These are phyloP conservation scores for Drosophila anomelani DNA, from an alignment of 2,888 invertebrate species.

Conservation along the genomic window DNA sequence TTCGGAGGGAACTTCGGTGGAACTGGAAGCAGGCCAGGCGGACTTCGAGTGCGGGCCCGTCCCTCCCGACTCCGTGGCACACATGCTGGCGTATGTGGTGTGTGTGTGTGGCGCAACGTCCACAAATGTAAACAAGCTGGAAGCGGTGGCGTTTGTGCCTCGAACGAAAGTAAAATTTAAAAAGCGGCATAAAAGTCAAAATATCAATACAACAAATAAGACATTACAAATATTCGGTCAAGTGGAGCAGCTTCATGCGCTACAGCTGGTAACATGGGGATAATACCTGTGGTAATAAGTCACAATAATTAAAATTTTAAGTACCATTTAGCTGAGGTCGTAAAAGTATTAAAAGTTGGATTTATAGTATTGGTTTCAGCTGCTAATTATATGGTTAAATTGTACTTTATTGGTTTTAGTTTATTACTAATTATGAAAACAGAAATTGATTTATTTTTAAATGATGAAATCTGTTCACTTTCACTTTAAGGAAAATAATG, in stretches of 20 bases:
- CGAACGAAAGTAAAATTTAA: constrained; percentile 69
- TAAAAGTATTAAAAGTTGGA: neutral
- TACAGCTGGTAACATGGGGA: constrained; percentile 13
- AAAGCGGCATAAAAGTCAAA: constrained; percentile 65
- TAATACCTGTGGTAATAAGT: constrained; percentile 2
- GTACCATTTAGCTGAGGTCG: neutral
- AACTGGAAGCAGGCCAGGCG: constrained; percentile 33
- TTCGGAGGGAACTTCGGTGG: constrained; percentile 40
- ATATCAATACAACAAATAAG: constrained; percentile 48
- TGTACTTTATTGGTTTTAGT: neutral
- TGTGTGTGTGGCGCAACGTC: constrained; percentile 34
- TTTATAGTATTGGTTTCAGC: neutral
- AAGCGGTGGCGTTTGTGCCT: constrained; percentile 58
- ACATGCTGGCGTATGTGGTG: constrained; percentile 12
- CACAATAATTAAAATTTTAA: neutral
- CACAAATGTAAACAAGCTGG: constrained; percentile 40
- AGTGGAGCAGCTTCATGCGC: constrained; percentile 20
- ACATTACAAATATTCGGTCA: constrained; percentile 34
- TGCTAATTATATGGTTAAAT: neutral
- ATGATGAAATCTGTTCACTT: neutral
- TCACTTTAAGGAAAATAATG: neutral
- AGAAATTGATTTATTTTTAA: neutral
- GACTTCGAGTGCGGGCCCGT: constrained; percentile 10
- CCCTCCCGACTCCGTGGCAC: neutral
- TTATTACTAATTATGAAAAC: neutral